These are phyloP conservation scores for Ahaetulla prasina DNA, from an alignment of 2,113 vertebrate species.

Conservation along the genomic window DNA sequence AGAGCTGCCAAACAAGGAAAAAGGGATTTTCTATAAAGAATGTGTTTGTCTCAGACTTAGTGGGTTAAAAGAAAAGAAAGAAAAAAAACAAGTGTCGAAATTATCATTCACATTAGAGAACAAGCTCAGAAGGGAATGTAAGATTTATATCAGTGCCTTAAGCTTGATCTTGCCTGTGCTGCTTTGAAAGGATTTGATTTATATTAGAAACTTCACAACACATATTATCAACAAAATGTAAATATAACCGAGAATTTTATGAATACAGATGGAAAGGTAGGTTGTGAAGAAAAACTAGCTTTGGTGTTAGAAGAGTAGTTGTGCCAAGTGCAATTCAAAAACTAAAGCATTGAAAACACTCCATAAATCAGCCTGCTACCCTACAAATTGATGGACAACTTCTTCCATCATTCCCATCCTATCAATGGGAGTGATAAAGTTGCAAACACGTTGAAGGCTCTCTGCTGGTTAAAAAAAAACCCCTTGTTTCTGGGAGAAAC, in stretches of 20 bases:
- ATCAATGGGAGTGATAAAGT: not conserved
- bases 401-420: not conserved
- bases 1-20: not conserved
- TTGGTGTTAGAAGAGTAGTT: not conserved
- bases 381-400: not conserved
- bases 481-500: not conserved
- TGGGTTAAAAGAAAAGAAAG: constrained; percentile 5
- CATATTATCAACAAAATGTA: not conserved
- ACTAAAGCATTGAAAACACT: not conserved
- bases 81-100: not conserved
- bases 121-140: not conserved
- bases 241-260: not conserved
- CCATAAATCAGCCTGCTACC: not conserved
- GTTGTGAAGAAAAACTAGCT: not conserved
- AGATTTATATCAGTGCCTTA: not conserved
- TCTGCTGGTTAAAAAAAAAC: not conserved
- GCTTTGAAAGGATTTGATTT: constrained; percentile 31
- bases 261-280: not conserved
- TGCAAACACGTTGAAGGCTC: not conserved
- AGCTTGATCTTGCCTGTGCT: constrained; percentile 10
- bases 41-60: not conserved
- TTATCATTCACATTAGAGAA: not conserved
- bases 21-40: not conserved
- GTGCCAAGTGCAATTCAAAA: constrained; percentile 21
- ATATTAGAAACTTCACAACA: not conserved